Base-by-base conservation (phyloP, 2,888 invertebrate species). In the Anoncus sp. region DNA sequence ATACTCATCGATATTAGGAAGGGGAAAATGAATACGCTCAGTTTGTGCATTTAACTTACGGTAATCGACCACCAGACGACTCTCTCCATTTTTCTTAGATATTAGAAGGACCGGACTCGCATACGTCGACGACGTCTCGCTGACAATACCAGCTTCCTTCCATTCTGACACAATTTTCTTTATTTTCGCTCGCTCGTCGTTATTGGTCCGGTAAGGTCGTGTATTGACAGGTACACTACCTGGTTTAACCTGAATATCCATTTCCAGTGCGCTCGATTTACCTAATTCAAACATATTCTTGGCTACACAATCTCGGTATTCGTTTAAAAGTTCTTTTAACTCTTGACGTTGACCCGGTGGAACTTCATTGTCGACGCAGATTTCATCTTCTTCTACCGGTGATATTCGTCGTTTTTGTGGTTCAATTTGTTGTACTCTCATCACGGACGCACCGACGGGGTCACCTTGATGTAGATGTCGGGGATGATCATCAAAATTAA, bases 331-430 rank as follows among this genome's bases (percentile, higher is more conserved):
- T 18, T 2, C 12, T 7, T 35, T n/a, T 35, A 57, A 12, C 12
- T 57, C 7, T 16, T 10, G 51, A 40, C 24, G 57, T 31, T 16
- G 55, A 10, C 16, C 60, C 22, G 45, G 35, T 20, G 38, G 60
- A 53, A 16, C 27, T 18, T 18, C 38, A 12, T 24, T 55, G 38
- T 18, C 57, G 27, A 22, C 55, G n/a, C 38, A 9, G 10, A 75
- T 7, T 14, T 71, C 74, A 14, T 71, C 66, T 12, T 38, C 59
- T 51, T 40, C 24, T 20, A 75, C 49, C 53, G 65, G 47, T 16
- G 67, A 47, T 14, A 22, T n/a, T 24, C 67, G 55, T 6, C 59
- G 77, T 51, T 38, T 18, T 12, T 62, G 47, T 12, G 40, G 40
- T 10, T 27, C 43, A 9, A 49, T 31, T 16, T 16, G 24, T 43